Evolutionary conservation across 2,888 invertebrate species (phyloP).

Genomic region (Lumbricus terrestris): DNA sequence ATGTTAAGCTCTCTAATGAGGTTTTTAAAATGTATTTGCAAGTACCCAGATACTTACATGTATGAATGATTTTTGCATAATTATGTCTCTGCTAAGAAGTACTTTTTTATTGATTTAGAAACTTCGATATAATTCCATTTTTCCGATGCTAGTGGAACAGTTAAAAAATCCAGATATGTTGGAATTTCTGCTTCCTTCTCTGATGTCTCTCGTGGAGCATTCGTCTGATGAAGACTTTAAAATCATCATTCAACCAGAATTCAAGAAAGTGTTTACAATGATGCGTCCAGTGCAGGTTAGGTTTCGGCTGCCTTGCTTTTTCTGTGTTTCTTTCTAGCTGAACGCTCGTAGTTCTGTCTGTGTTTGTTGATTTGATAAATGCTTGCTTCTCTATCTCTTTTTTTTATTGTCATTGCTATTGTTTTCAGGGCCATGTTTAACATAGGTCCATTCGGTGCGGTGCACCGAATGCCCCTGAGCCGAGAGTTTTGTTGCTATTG

Average conservation of each 20-base stretch:
- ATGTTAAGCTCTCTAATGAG: too few relatives aligned
- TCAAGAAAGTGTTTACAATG: slow-evolving; percentile 55
- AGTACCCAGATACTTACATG: too few relatives aligned
- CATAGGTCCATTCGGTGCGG: too few relatives aligned
- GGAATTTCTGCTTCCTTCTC: slow-evolving; percentile 64
- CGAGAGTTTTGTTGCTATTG: too few relatives aligned
- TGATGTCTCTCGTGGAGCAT: slow-evolving; percentile 35
- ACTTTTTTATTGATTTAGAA: slow-evolving; percentile 68
- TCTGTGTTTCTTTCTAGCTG: not conserved
- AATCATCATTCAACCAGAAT: slow-evolving; percentile 75
- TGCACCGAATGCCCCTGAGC: too few relatives aligned
- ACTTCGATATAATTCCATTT: slow-evolving; percentile 89
- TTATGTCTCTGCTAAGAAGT: not conserved
- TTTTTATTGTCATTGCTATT: too few relatives aligned
- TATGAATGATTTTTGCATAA: not conserved
- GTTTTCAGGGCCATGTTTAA: too few relatives aligned
- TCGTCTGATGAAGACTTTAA: slow-evolving; percentile 38
- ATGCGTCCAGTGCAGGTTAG: slow-evolving; percentile 69
- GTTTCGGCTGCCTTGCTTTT: not conserved
- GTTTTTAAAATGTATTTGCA: too few relatives aligned
- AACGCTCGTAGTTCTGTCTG: not conserved
- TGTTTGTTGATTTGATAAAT: not conserved
- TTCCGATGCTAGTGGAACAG: slow-evolving; percentile 73
- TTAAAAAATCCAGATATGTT: slow-evolving; percentile 81
- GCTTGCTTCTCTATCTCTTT: not conserved